These are phyloP conservation scores for Mesopsocus fuscifrons DNA, from an alignment of 2,888 invertebrate genomes.

Conservation along the genomic window DNA sequence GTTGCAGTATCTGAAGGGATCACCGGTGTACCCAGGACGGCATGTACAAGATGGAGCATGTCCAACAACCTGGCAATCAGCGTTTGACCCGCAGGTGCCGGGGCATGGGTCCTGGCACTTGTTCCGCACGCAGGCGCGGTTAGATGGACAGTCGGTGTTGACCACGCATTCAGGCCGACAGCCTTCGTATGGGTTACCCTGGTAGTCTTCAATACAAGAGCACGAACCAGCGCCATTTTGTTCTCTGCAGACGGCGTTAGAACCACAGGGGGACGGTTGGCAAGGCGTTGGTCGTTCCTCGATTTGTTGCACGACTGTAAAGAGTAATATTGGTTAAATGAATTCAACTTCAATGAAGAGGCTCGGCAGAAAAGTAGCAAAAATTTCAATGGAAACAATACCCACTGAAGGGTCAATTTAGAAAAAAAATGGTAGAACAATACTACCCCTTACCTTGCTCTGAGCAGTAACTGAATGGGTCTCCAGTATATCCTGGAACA, in stretches of 20 bases:
- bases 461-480: conserved; percentile 28
- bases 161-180: conserved; percentile 56
- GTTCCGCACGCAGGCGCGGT: conserved; percentile 62
- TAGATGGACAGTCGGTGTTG: conserved; percentile 52
- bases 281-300: conserved; percentile 26
- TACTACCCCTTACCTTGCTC: conserved; percentile 16
- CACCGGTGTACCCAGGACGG: conserved; percentile 41
- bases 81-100: conserved; percentile 64
- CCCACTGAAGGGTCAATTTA: no score
- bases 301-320: not conserved
- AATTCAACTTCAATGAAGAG: no score
- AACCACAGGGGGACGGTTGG: conserved; percentile 58
- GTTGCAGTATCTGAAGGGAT: conserved; percentile 43
- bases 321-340: no score
- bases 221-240: conserved; percentile 49
- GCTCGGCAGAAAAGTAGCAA: no score
- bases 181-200: conserved; percentile 59
- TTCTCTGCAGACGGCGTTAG: conserved; percentile 57
- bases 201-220: conserved; percentile 44
- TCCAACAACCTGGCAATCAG: conserved; percentile 66
- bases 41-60: conserved; percentile 77
- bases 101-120: conserved; percentile 76
- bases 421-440: no score
- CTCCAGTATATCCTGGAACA: conserved; percentile 43
- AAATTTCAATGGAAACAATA: no score